Base-by-base conservation (phyloP, 2,113 vertebrate species). In the Picathartes gymnocephalus region DNA sequence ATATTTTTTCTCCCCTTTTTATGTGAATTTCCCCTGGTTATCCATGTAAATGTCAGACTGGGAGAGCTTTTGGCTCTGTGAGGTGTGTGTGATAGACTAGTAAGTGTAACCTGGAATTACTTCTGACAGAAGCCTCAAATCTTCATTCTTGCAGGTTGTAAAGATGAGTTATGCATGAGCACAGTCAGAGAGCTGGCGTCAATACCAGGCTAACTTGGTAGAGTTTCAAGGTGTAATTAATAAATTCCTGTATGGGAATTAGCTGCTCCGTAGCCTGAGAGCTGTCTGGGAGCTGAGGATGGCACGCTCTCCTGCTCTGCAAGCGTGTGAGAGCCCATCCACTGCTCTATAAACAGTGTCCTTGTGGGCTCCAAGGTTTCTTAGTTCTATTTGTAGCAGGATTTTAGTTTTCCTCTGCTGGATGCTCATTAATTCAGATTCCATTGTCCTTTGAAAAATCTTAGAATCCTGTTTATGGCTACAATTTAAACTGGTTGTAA, bases 221-320 rank as follows among this genome's bases (percentile, higher is more conserved):
- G 69, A 31, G 30, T 81, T 92, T 90, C 76, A 83, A 93, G 85
- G 88, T 86, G 47, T 65, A 83, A 86, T 89, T 70, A 92, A 87
- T 90, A 86, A 42, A 81, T 86, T 92, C 44, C 53, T 72, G 13
- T 62, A 37, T 62, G 71, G 60, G 33, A 87, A 73, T 93, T 50
- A 82, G 13, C 60, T 60, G 79, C 47, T 92, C 30, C 6, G 1
- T 11, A 54, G 64, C 33, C 50, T 42, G 56, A 57, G 66, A 21
- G 48, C 42, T 31, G 19, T n/a, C 47, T 37, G 35, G n/a, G 44
- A 62, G 24, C 30, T 70, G 62, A 86, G 77, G 62, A 24, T 66
- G 79, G 47, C 54, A 42, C 3, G 47, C 68, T 92, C 4, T 65
- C n/a, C 61, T 64, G 72, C 53, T 14, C 54, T 10, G 33, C 37